Conservation (phyloP, 2,797 vertebrate species). For the Myotis myotis region DNA sequence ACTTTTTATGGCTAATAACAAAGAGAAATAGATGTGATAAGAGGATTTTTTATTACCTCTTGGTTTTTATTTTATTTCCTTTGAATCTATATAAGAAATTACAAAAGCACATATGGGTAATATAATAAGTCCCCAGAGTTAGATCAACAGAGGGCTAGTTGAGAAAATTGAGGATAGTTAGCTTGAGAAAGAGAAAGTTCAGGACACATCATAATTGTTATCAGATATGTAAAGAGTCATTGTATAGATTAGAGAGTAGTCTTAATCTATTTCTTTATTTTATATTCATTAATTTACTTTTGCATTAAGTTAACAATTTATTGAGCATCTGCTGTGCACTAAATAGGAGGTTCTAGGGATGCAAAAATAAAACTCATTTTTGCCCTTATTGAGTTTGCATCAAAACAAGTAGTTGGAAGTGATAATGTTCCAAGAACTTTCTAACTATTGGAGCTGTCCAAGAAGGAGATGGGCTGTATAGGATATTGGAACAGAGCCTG, state of each 20-base stretch:
- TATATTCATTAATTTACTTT: not conserved
- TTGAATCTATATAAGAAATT: conserved; percentile 10
- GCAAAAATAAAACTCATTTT: not conserved
- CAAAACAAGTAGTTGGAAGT: not conserved
- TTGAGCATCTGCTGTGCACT: not conserved
- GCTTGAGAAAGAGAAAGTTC: not conserved
- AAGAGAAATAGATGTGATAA: not conserved
- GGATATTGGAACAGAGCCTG: not conserved
- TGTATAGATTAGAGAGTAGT: not conserved
- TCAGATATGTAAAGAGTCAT: not conserved
- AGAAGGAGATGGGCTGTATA: not conserved
- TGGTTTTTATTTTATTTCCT: conserved; percentile 2
- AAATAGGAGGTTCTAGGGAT: not conserved
- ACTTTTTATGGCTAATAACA: conserved; percentile 18
- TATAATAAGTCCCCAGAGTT: not conserved
- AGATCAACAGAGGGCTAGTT: not conserved
- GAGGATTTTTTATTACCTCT: not conserved
- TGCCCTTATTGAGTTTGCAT: not conserved
- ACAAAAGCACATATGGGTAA: not conserved
- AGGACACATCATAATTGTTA: not conserved
- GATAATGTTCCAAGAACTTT: not conserved
- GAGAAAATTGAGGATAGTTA: not conserved
- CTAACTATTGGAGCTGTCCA: not conserved
- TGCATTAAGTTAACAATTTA: not conserved
- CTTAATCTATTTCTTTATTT: not conserved